phyloP scores from a whole-genome alignment of 1,140 invertebrate species.

The Drosophila ohnishii region DNA sequence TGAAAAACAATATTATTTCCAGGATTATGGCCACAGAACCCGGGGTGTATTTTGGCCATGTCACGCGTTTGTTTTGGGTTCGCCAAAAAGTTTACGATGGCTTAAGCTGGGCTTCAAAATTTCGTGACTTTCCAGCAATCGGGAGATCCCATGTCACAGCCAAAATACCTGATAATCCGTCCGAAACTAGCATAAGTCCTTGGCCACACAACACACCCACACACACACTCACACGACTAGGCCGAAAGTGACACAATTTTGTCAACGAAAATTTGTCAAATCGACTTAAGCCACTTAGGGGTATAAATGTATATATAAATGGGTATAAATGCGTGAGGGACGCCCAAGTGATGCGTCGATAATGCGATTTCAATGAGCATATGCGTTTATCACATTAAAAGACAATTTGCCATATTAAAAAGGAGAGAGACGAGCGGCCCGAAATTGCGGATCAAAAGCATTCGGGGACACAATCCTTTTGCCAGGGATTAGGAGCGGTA shows the following conservation, averaged over 20 bases:
- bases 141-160: constrained; percentile 8
- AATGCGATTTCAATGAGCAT: constrained; percentile 73
- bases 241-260: constrained; percentile 19
- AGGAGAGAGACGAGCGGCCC: background rate
- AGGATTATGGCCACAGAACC: constrained; percentile 20
- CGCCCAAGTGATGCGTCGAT: constrained; percentile 39
- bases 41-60: background rate
- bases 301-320: constrained; percentile 26
- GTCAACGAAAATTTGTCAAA: constrained; percentile 52
- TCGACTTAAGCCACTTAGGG: constrained; percentile 55
- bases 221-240: too few relatives aligned
- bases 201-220: constrained; percentile 13
- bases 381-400: constrained; percentile 77
- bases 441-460: constrained; percentile 39
- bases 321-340: constrained; percentile 5
- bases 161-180: constrained; percentile 37
- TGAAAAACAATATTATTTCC: background rate
- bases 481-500: constrained; percentile 5
- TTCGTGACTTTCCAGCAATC: constrained; percentile 4
- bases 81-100: constrained; percentile 19
- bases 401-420: constrained; percentile 68
- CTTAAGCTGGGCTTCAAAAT: constrained; percentile 2
- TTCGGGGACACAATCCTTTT: constrained; percentile 65
- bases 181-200: constrained; percentile 44
- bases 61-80: background rate